These are phyloP conservation scores for Dromaius novaehollandiae DNA, from an alignment of 2,113 vertebrate genomes.

Conservation along the genomic window DNA sequence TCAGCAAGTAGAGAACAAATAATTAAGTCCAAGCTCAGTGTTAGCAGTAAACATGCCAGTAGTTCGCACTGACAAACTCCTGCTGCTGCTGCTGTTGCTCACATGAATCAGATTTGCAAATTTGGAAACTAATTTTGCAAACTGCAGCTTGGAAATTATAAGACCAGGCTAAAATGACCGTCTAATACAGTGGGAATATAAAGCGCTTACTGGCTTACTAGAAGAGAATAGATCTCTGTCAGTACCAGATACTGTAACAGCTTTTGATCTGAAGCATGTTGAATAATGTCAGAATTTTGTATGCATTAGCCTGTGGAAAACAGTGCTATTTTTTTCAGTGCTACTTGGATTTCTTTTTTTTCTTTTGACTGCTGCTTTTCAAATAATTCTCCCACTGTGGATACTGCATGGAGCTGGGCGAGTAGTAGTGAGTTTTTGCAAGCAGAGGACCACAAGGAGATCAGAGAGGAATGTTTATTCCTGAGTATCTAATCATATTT, in stretches of 20 bases:
- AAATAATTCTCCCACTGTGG: slow-evolving; percentile 24
- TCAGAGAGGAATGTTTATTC: background rate
- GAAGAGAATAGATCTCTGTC: background rate
- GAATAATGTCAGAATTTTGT: background rate
- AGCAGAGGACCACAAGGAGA: background rate
- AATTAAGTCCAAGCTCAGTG: background rate
- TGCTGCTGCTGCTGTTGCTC: background rate
- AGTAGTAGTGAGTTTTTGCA: slow-evolving; percentile 21
- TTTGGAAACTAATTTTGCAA: slow-evolving; percentile 16
- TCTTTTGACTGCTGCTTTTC: background rate
- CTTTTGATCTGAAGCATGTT: background rate
- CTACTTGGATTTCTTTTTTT: background rate
- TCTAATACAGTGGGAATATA: background rate
- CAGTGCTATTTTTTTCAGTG: background rate
- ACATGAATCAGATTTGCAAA: background rate
- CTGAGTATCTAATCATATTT: slow-evolving; percentile 37
- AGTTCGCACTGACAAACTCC: slow-evolving; percentile 18
- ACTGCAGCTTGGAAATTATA: background rate
- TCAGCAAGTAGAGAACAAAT: background rate
- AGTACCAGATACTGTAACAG: background rate
- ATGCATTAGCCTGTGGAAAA: background rate
- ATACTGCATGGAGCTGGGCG: background rate
- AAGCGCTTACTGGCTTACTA: background rate
- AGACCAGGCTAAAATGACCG: background rate
- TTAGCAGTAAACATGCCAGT: slow-evolving; percentile 5